These are phyloP conservation scores for Henricia sp. DNA, from an alignment of 53 echinoderm and acorn worm genomes.

Conservation along the genomic window DNA sequence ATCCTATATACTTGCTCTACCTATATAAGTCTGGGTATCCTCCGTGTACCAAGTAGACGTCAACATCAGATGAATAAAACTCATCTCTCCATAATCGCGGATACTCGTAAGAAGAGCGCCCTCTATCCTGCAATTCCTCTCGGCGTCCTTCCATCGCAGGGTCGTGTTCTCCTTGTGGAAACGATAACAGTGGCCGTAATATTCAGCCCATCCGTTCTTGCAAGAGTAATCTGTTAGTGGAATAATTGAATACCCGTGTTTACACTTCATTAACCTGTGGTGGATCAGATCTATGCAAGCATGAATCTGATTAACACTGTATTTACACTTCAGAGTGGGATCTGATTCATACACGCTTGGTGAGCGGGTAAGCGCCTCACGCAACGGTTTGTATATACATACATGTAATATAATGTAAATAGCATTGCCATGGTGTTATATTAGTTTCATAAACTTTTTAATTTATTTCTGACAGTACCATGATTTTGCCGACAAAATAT, in stretches of 20 bases:
- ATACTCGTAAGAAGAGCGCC: constrained; percentile 71
- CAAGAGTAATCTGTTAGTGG: constrained; percentile 33
- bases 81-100: constrained; percentile 38
- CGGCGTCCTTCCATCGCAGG: constrained; percentile 67
- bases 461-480: no score
- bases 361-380: no score
- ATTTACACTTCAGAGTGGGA: no score
- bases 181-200: constrained; percentile 55
- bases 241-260: no score
- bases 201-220: constrained; percentile 43
- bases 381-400: no score
- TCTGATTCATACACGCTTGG: no score
- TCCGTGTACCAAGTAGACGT: constrained; percentile 49
- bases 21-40: constrained; percentile 65
- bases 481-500: no score
- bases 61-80: constrained; percentile 63
- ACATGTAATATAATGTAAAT: no score
- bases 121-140: constrained; percentile 2
- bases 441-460: no score
- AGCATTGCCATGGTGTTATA: not conserved
- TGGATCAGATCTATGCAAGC: no score
- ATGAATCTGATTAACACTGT: no score
- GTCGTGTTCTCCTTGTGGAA: constrained; percentile 9
- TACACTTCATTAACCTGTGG: no score
- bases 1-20: constrained; percentile 19